These are phyloP conservation scores for Apocrypta bakeri DNA, from an alignment of 1,140 invertebrate genomes.

Conservation along the genomic window DNA sequence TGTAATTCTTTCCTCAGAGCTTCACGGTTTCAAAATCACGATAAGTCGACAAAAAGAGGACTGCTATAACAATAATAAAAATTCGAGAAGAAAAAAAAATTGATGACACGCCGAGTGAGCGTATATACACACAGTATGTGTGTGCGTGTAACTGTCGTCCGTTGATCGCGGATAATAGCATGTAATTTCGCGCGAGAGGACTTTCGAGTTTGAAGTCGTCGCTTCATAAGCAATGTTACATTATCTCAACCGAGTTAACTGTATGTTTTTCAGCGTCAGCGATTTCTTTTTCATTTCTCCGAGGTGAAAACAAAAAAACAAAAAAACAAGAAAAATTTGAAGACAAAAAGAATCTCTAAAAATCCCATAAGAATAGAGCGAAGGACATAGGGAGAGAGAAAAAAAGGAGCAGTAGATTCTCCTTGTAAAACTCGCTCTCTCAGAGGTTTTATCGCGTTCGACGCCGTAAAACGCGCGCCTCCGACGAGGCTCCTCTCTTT, in stretches of 20 bases:
- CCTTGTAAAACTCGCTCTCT: not conserved
- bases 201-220: not conserved
- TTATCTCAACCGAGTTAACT: not conserved
- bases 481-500: conserved; percentile 24
- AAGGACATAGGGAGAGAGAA: not conserved
- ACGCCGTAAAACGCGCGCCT: conserved; percentile 55
- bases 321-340: not conserved
- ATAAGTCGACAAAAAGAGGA: conserved; percentile 28
- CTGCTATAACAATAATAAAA: not conserved
- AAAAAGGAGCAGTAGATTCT: not conserved
- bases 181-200: conserved; percentile 37
- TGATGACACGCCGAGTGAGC: not conserved
- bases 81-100: not conserved
- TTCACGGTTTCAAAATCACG: conserved; percentile 21
- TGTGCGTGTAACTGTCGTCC: conserved; percentile 25
- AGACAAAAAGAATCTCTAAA: not conserved
- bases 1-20: conserved; percentile 22
- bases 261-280: not conserved
- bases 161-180: conserved; percentile 38
- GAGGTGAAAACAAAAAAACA: conserved; percentile 13
- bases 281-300: not conserved
- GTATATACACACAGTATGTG: not conserved
- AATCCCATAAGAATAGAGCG: not conserved
- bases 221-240: not conserved
- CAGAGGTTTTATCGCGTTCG: conserved; percentile 56